Base-by-base conservation (phyloP, 2,113 vertebrate genomes). In the Microtus oregoni region DNA sequence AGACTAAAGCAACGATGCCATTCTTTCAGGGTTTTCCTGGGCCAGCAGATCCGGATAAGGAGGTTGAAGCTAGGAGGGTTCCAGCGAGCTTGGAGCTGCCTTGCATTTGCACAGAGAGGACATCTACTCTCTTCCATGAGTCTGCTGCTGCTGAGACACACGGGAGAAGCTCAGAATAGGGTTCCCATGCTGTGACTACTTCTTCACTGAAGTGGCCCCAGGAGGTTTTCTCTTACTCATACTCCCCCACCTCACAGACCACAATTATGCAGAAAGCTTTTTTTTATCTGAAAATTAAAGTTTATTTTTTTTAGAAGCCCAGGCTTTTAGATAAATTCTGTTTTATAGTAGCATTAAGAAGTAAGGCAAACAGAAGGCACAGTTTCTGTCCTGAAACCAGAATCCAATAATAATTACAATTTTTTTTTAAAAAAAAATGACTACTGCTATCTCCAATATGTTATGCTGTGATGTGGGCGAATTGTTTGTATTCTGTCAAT, bases 251-350 rank as follows among this genome's bases (percentile, higher is more conserved):
- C 78, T 92, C 89, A 52, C 95, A 94, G 86, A 92, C 93, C 87
- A 83, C 24, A 79, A 52, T 82, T 86, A 68, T 82, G 67, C 0
- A 75, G 38, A 91, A 92, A 35, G 12, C 35, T 28, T 70, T 55
- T 85, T 91, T 52, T 52, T 52, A 83, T 89, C 52, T 91, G 82
- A 96, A 96, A 96, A 97, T 86, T 82, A 82, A 95, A 93, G 81
- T 15, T 76, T 72, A 92, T 81, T 96, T 41, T 44, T 44, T 89
- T 90, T 73, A 95, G 50, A 50, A 50, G 72, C 41, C 63, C 44
- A 73, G 41, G 82, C 35, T 96, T 97, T 97, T 96, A 95, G 86
- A 83, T 82, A 96, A 96, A 96, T 94, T 78, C 47, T 73, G 32
- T 70, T 94, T 94, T 81, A 73, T 28, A 6, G 55, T 94, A 78